Percentiles rank a stretch among this genome's conserved stretches.
Evolutionary conservation across 2,888 invertebrate genomes (phyloP).

Genomic region (Stenotaenia linearis): DNA sequence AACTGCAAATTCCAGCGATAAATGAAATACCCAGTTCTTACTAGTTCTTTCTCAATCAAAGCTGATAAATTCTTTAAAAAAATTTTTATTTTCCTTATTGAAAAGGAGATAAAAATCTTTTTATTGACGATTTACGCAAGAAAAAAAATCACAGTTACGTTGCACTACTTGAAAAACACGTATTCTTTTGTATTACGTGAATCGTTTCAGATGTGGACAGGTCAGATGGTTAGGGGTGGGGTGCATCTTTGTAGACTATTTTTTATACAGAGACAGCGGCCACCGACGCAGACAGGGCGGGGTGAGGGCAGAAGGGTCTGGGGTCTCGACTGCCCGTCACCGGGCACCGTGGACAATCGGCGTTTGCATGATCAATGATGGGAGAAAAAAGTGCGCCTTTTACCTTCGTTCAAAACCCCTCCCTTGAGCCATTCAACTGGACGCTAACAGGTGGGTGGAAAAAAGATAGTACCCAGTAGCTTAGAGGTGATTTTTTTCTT

Average conservation of each 20-base stretch:
- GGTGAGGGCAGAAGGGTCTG: slow-evolving; percentile 24
- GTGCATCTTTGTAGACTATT: slow-evolving; percentile 14
- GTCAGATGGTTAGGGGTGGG: slow-evolving; percentile 7
- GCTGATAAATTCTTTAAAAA: no score
- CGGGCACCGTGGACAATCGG: slow-evolving; percentile 23
- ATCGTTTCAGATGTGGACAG: neutral
- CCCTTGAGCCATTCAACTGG: slow-evolving; percentile 26
- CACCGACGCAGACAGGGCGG: slow-evolving; percentile 26
- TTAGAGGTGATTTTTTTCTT: neutral
- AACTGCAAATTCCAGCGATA: neutral
- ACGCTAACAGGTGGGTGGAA: slow-evolving; percentile 26
- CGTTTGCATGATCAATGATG: slow-evolving; percentile 26
- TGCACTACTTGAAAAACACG: neutral
- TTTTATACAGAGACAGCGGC: slow-evolving; percentile 5
- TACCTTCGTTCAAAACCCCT: neutral
- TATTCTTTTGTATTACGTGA: neutral
- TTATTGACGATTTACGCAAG: neutral
- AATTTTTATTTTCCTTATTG: neutral
- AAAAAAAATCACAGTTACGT: neutral
- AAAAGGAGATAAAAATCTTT: neutral
- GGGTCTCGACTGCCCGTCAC: slow-evolving; percentile 24
- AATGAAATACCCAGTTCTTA: neutral
- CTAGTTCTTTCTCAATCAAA: neutral
- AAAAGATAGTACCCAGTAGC: slow-evolving; percentile 24
- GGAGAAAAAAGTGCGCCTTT: slow-evolving; percentile 23